Percentiles rank a stretch among this genome's conserved stretches.
phyloP scores from a whole-genome alignment of 2,113 vertebrate genomes.

The Callopanchax toddi region DNA sequence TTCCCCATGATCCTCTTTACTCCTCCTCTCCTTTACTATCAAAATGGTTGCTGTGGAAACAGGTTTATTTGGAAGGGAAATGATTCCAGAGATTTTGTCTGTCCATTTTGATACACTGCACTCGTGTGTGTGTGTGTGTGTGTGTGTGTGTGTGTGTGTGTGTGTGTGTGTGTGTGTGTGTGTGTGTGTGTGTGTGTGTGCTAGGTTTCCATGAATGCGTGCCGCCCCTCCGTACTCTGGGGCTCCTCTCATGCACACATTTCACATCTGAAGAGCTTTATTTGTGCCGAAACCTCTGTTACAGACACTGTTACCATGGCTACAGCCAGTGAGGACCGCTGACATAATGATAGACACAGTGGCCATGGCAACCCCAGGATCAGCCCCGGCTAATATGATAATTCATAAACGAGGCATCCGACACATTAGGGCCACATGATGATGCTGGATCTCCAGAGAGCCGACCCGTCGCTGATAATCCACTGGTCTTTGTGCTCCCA shows the following conservation, averaged over 20 bases:
- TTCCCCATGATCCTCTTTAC: conserved; percentile 26
- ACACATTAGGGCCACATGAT: conserved; percentile 64
- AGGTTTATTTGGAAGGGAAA: conserved; percentile 58
- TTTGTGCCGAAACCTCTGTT: conserved; percentile 73
- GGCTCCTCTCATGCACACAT: conserved; percentile 52
- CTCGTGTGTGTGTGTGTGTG: conserved; percentile 1
- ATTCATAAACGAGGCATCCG: conserved; percentile 66
- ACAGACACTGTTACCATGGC: conserved; percentile 76
- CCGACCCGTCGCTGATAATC: conserved; percentile 48
- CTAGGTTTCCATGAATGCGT: conserved; percentile 16
- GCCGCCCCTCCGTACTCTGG: conserved; percentile 33
- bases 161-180: conserved; percentile 7
- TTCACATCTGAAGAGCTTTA: conserved; percentile 72
- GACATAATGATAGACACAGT: conserved; percentile 80
- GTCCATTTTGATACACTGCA: conserved; percentile 22
- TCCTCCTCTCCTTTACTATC: conserved; percentile 30
- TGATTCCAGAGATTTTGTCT: conserved; percentile 43
- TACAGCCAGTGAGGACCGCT: conserved; percentile 73
- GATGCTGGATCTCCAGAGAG: conserved; percentile 51
- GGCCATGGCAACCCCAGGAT: conserved; percentile 79
- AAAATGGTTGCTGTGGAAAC: conserved; percentile 72
- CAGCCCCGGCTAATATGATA: conserved; percentile 75
- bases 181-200: conserved; percentile 8
- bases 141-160: conserved; percentile 12
- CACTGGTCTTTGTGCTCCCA: conserved; percentile 51